Base-by-base conservation (phyloP, 2,888 invertebrate genomes). In the Scaptomyza cyrtandrae region DNA sequence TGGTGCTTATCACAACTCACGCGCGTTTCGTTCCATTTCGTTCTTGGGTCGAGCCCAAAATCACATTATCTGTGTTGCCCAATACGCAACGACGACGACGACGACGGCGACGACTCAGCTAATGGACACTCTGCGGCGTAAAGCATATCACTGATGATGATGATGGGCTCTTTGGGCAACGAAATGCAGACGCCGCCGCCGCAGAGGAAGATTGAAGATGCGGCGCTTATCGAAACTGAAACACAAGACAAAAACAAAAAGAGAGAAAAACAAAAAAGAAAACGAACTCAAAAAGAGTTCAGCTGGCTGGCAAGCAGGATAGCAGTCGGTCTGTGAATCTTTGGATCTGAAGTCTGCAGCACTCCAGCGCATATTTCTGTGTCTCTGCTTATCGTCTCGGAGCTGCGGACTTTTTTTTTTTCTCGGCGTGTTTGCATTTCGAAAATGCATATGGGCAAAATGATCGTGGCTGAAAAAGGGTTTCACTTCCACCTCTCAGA, bases 201-300 rank as follows among this genome's bases (percentile, higher is more conserved):
- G 59, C 46, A 67, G 70, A 80, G 68, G 75, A 89, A 90, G 88
- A 90, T 90, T 90, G 90, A 90, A 90, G 89, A 90, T 89, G 89
- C 86, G 83, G 81, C 83, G 80, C 90, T 90, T 90, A 91, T 90
- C 90, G 86, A 78, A 64, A 71, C 72, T 77, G 62, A 77, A 66
- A 75, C 55, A 71, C 65, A 71, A 61, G 52, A 59, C 45, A 29
- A 48, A 39, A 41, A 53, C 46, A 48, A 33, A 19, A 48, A 19
- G n/a, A n/a, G n/a, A n/a, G n/a, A n/a, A n/a, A n/a, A n/a, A n/a
- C n/a, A n/a, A 31, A 33, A 19, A 53, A 19, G 41, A 72, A 67
- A 59, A 64, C 41, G 44, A 68, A 48, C 63, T 71, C 52, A 35
- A 78, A 79, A 85, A 84, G 69, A 88, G 75, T 87, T 85, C 85